phyloP scores from a whole-genome alignment of 1,140 invertebrate genomes.

The Leptopilina clavipes region DNA sequence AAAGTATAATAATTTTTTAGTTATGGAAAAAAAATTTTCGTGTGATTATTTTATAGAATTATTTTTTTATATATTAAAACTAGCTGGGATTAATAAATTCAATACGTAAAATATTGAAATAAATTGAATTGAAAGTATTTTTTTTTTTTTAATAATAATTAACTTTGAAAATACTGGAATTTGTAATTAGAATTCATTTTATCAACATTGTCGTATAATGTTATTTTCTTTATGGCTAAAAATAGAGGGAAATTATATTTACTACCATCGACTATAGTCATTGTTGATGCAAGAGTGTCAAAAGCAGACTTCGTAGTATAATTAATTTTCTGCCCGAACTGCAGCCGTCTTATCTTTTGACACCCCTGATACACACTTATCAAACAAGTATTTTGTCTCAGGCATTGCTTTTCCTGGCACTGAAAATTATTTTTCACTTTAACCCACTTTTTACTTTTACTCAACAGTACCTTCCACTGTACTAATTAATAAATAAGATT shows the following conservation, averaged over 20 bases:
- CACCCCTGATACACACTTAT: conserved; percentile 7
- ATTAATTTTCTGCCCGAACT: conserved; percentile 10
- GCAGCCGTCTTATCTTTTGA: not conserved
- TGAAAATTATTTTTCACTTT: not conserved
- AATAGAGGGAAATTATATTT: not conserved
- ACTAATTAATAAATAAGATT: too few relatives aligned
- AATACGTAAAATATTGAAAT: too few relatives aligned
- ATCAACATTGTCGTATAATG: not conserved
- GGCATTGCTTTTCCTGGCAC: not conserved
- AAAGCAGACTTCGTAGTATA: not conserved
- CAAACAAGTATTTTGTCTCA: conserved; percentile 13
- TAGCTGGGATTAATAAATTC: too few relatives aligned
- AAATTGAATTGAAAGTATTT: too few relatives aligned
- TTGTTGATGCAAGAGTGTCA: conserved; percentile 14
- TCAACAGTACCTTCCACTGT: not conserved
- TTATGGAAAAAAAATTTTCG: too few relatives aligned
- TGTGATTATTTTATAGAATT: too few relatives aligned
- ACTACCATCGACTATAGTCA: not conserved
- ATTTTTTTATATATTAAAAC: too few relatives aligned
- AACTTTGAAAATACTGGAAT: too few relatives aligned
- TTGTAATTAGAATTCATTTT: not conserved
- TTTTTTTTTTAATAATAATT: too few relatives aligned
- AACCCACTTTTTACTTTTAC: not conserved
- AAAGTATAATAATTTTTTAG: too few relatives aligned
- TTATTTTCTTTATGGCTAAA: not conserved